Percentiles rank a stretch among this genome's conserved stretches.
Evolutionary conservation across 1,140 invertebrate species (phyloP).

Genomic region (Sarcophaga bullata): DNA sequence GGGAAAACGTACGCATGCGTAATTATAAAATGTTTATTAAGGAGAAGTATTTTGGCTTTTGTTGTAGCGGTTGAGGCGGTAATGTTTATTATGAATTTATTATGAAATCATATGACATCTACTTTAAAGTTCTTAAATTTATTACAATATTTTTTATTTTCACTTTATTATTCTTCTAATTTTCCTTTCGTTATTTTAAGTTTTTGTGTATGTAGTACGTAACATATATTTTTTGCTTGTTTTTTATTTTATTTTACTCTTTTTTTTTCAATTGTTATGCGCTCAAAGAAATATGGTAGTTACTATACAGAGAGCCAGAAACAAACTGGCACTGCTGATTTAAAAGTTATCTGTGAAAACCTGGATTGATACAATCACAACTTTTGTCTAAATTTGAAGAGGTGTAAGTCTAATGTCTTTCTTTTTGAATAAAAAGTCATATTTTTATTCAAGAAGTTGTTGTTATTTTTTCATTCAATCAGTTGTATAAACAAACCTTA

Average conservation of each 20-base stretch:
- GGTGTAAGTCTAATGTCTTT: conserved; percentile 3
- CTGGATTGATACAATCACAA: neutral
- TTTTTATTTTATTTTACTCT: neutral
- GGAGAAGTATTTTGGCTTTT: neutral
- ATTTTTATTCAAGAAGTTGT: too few relatives aligned
- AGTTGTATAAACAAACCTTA: too few relatives aligned
- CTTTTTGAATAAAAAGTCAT: neutral
- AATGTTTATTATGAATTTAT: conserved; percentile 2
- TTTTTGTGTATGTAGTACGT: neutral
- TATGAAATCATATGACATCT: conserved; percentile 23
- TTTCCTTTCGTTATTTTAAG: neutral
- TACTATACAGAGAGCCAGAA: neutral
- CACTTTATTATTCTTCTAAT: neutral
- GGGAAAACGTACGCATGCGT: conserved; percentile 32
- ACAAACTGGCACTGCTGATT: neutral
- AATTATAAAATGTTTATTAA: neutral
- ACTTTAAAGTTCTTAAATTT: conserved; percentile 26
- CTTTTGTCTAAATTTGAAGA: neutral
- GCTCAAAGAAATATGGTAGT: neutral
- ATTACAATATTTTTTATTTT: neutral
- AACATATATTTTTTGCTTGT: neutral
- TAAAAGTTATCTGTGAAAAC: conserved; percentile 4
- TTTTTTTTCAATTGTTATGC: neutral
- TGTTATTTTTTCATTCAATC: too few relatives aligned
- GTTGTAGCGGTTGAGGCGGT: neutral